Evolutionary conservation across 2,888 invertebrate genomes (phyloP).

Genomic region (Trichogramma evanescens): DNA sequence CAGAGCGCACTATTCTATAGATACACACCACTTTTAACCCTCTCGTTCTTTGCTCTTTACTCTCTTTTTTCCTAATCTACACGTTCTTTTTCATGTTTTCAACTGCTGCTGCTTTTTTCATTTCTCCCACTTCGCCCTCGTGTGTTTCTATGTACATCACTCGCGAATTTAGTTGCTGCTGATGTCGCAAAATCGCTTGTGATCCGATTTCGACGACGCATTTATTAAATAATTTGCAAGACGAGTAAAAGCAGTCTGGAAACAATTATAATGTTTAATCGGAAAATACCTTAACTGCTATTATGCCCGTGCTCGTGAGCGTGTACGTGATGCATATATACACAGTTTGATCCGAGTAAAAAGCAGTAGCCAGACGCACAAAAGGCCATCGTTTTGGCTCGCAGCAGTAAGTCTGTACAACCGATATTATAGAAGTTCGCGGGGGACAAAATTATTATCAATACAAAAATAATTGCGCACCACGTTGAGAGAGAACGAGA

Average conservation of each 20-base stretch:
- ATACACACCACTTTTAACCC: background rate
- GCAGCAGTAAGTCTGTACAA: background rate
- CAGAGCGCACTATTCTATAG: background rate
- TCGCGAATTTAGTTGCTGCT: no score
- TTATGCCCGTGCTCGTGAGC: no score
- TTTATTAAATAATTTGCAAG: no score
- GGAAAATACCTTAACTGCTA: no score
- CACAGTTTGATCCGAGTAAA: no score
- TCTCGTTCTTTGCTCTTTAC: background rate
- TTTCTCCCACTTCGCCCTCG: background rate
- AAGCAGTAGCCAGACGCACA: background rate
- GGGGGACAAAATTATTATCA: conserved; percentile 16
- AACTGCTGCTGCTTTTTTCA: conserved; percentile 1
- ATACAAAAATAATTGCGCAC: conserved; percentile 22
- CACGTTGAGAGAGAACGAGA: background rate
- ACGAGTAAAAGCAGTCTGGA: no score
- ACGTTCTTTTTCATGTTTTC: background rate
- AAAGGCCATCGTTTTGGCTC: background rate
- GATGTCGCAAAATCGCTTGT: no score
- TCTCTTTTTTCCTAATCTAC: background rate
- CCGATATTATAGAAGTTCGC: background rate
- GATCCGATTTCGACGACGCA: no score
- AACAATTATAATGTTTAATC: no score
- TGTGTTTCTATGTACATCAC: no score
- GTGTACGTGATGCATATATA: no score